Conservation (phyloP, 2,113 vertebrate genomes). For the Aegithalos caudatus region DNA sequence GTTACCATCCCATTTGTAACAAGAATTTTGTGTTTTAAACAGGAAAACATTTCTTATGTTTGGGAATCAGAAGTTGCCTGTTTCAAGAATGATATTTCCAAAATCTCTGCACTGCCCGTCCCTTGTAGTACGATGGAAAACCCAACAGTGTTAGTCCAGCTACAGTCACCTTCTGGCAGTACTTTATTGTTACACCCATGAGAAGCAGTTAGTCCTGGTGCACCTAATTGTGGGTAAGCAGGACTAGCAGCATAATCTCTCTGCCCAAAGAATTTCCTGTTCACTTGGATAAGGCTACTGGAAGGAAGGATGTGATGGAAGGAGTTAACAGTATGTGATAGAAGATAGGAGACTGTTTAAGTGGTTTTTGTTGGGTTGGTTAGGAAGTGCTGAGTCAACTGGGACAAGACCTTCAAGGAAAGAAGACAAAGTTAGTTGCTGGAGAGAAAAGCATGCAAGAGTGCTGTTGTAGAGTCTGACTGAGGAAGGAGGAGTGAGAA, state of each 20-base stretch:
- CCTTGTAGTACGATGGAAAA: neutral
- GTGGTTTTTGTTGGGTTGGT: neutral
- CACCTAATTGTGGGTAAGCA: neutral
- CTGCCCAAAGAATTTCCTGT: neutral
- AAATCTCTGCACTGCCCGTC: neutral
- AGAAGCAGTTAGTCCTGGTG: neutral
- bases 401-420: neutral
- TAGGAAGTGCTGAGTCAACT: neutral
- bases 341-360: neutral
- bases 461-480: rapidly evolving
- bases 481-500: neutral
- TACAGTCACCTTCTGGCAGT: neutral
- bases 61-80: neutral
- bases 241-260: neutral
- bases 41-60: neutral
- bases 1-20: neutral
- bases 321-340: neutral
- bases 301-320: neutral
- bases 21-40: neutral
- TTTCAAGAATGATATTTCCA: neutral
- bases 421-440: neutral
- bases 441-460: neutral
- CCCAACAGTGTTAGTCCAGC: neutral
- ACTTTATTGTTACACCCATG: neutral
- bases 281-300: neutral